phyloP scores from a whole-genome alignment of 1,140 invertebrate species.

The Dinothrombium tinctorium region DNA sequence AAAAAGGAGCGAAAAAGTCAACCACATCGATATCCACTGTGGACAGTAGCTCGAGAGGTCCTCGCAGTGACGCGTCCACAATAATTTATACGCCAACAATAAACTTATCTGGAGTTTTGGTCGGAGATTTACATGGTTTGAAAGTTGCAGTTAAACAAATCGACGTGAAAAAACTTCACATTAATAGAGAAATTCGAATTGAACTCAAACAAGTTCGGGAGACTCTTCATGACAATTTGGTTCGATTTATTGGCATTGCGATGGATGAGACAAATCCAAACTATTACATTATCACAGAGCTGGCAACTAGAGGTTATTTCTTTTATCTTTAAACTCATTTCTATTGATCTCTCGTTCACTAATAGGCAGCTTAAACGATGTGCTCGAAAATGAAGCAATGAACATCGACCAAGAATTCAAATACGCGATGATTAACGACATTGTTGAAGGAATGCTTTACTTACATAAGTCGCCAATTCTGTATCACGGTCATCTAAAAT shows the following conservation, averaged over 20 bases:
- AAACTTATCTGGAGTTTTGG: neutral
- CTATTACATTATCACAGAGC: constrained; percentile 74
- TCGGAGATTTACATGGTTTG: neutral
- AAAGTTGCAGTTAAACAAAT: constrained; percentile 15
- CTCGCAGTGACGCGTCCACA: neutral
- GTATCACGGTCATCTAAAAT: constrained; percentile 85
- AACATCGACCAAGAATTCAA: constrained; percentile 80
- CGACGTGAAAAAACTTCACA: constrained; percentile 11
- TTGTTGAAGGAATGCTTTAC: constrained; percentile 32
- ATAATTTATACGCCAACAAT: neutral
- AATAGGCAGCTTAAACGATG: constrained; percentile 73
- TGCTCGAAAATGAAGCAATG: constrained; percentile 75
- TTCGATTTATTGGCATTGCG: constrained; percentile 55
- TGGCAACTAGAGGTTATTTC: constrained; percentile 84
- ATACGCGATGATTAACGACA: constrained; percentile 76
- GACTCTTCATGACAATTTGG: constrained; percentile 65
- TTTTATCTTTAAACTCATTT: too few species aligned
- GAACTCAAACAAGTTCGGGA: constrained; percentile 37
- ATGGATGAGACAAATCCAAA: constrained; percentile 32
- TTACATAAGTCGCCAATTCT: constrained; percentile 50
- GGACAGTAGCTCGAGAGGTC: neutral
- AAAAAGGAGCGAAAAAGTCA: constrained; percentile 5
- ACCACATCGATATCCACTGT: neutral
- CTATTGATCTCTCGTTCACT: too few species aligned
- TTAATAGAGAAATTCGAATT: constrained; percentile 15